phyloP scores from a whole-genome alignment of 2,113 vertebrate species.

The Oxygymnocypris stewartii region DNA sequence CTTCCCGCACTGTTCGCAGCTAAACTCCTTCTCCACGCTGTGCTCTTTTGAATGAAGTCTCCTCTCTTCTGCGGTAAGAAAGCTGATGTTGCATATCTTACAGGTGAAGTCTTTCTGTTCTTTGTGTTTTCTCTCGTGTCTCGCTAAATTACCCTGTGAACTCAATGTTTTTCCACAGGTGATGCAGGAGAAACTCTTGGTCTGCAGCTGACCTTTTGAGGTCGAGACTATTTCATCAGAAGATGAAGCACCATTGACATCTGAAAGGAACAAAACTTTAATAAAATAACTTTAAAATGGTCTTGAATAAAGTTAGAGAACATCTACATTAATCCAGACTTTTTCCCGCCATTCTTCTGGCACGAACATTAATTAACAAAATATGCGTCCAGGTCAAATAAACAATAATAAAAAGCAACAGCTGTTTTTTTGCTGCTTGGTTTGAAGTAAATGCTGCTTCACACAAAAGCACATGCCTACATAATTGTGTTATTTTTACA shows the following conservation, averaged over 20 bases:
- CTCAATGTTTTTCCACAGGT: neutral
- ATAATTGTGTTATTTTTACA: too few species aligned
- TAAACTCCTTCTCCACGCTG: neutral
- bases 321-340: too few species aligned
- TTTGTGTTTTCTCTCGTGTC: neutral
- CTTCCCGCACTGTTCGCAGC: constrained; percentile 21
- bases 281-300: too few species aligned
- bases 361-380: too few species aligned
- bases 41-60: neutral
- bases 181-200: neutral
- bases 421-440: too few species aligned
- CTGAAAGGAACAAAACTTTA: neutral
- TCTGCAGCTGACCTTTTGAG: neutral
- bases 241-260: neutral
- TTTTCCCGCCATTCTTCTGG: too few species aligned
- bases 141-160: neutral
- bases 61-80: neutral
- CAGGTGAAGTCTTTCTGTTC: neutral
- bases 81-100: neutral
- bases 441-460: too few species aligned
- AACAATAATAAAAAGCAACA: too few species aligned
- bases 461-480: too few species aligned
- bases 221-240: neutral
- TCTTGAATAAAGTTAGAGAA: too few species aligned
- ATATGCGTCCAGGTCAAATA: too few species aligned